phyloP scores from a whole-genome alignment of 2,888 invertebrate genomes.

The Timema cristinae region DNA sequence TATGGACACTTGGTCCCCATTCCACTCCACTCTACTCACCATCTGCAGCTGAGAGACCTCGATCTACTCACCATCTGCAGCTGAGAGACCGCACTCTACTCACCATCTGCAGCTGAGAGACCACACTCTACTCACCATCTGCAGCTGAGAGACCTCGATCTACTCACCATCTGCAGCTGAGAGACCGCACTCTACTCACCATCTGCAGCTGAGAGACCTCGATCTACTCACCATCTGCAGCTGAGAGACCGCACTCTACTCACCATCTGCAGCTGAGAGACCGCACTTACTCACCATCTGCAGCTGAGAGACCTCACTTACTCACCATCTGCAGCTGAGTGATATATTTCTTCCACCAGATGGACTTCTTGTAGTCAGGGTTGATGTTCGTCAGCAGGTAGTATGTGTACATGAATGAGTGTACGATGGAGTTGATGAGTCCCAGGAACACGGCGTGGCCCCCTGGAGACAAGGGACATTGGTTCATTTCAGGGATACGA shows the following conservation, averaged over 20 bases:
- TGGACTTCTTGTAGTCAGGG: conserved; percentile 48
- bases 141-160: too few relatives aligned
- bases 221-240: conserved; percentile 41
- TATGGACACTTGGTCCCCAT: too few relatives aligned
- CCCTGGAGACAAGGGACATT: conserved; percentile 43
- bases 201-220: too few relatives aligned
- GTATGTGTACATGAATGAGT: conserved; percentile 77
- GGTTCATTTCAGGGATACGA: too few relatives aligned
- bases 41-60: too few relatives aligned
- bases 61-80: conserved; percentile 53
- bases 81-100: too few relatives aligned
- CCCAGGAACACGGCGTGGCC: conserved; percentile 64
- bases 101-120: too few relatives aligned
- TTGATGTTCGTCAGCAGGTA: conserved; percentile 65
- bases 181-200: conserved; percentile 50
- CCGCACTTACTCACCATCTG: conserved; percentile 59
- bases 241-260: conserved; percentile 27
- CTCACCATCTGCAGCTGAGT: conserved; percentile 70
- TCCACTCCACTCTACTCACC: conserved; percentile 41
- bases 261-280: too few relatives aligned
- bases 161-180: conserved; percentile 60
- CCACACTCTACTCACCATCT: conserved; percentile 43
- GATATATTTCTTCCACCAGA: conserved; percentile 83
- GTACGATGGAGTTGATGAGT: conserved; percentile 68
- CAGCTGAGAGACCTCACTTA: too few relatives aligned